Conservation (phyloP, 2,888 invertebrate genomes). For the Alitta virens region DNA sequence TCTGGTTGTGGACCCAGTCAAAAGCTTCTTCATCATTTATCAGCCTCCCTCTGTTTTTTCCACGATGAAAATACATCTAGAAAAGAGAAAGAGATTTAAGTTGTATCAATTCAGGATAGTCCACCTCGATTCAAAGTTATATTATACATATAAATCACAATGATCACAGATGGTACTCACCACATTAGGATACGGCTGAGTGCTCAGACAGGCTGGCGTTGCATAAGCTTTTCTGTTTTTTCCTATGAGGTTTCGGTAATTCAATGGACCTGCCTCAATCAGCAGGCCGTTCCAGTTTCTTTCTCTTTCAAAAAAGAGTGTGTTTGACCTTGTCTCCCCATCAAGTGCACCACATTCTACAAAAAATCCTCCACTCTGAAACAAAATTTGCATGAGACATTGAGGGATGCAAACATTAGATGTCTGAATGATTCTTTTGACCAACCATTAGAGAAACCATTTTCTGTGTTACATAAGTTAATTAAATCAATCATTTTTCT, state of each 20-base stretch:
- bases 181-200: constrained; percentile 3
- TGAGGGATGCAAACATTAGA: too few relatives aligned
- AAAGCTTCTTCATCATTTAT: constrained; percentile 6
- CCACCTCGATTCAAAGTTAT: background rate
- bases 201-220: constrained; percentile 47
- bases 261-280: constrained; percentile 60
- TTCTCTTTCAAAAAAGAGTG: constrained; percentile 70
- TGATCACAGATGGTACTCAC: background rate
- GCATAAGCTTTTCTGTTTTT: constrained; percentile 65
- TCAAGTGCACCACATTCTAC: constrained; percentile 69
- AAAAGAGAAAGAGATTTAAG: background rate
- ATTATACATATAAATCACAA: too few relatives aligned
- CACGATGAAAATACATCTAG: constrained; percentile 12
- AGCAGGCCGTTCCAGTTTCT: constrained; percentile 75
- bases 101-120: background rate
- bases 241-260: constrained; percentile 58
- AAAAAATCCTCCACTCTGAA: constrained; percentile 66
- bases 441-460: too few relatives aligned
- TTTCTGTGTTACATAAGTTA: too few relatives aligned
- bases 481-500: too few relatives aligned
- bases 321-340: constrained; percentile 66
- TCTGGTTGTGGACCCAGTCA: constrained; percentile 4
- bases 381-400: too few relatives aligned
- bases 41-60: constrained; percentile 8
- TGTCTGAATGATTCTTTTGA: too few relatives aligned